Evolutionary conservation across 2,113 vertebrate genomes (phyloP).

Genomic region (pig (Sus scrofa)): T2T-Sscrofa CM000826.6:126492001-126492500

Average conservation of each 20-base stretch:
- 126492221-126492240: constrained; percentile 29
- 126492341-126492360: constrained; percentile 7
- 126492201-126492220: neutral
- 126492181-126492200: constrained; percentile 13
- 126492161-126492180: neutral
- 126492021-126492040: neutral
- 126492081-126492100: neutral
- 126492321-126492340: neutral
- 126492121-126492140: neutral
- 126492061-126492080: constrained; percentile 45
- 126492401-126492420: neutral
- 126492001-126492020: constrained; percentile 31
- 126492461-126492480: neutral
- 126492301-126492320: neutral
- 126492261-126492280: neutral
- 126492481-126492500: constrained; percentile 6
- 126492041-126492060: neutral
- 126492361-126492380: neutral
- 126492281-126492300: constrained; percentile 29
- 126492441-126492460: constrained; percentile 26
- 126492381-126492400: neutral
- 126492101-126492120: neutral
- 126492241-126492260: constrained; percentile 33
- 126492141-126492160: neutral
- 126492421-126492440: constrained; percentile 27